Evolutionary conservation across 2,888 invertebrate species (phyloP), one percentile per base, ranked within the genome.

Genomic region (Griposia aprilina): DNA sequence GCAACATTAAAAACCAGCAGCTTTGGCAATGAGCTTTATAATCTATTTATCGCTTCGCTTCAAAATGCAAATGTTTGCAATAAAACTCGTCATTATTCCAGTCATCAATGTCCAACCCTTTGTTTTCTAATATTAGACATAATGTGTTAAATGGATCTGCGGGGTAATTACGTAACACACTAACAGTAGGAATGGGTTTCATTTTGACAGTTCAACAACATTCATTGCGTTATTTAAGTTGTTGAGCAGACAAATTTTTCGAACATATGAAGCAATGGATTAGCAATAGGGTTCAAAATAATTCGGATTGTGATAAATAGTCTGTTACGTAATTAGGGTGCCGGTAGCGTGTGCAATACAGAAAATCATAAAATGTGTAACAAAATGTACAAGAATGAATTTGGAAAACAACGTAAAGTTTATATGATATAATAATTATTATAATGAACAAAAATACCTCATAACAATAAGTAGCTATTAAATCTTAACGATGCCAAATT

Each of bases 81-180:
- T 79, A 77, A 86, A 86, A 67, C 63, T 79, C 67, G 52, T 77
- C 67, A 71, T 86, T 75, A 86, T 81, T 84, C 81, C 50, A 75
- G 55, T 70, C 76, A 73, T 73, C 76, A 62, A 26, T 66, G 52
- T 55, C 50, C 50, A 85, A 66, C 69, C 80, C 75, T 83, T 83
- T 78, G 80, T 85, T 78, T 85, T 76, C 79, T 79, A 85, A 79
- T 82, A 75, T 62, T 73, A 74, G 62, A 70, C 52, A 30, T 75
- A 65, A 69, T 70, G 63, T 75, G 50, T 74, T 68, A 59, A 78
- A 82, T 74, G 62, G n/a, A 71, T 76, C 52, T 74, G n/a, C n/a
- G n/a, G n/a, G n/a, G n/a, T n/a, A n/a, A n/a, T n/a, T n/a, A n/a
- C n/a, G n/a, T n/a, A n/a, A n/a, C n/a, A n/a, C n/a, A n/a, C n/a